Evolutionary conservation across 92 coral and sea anemone species (phyloP).

Genomic region (Siderastrea siderea): DNA sequence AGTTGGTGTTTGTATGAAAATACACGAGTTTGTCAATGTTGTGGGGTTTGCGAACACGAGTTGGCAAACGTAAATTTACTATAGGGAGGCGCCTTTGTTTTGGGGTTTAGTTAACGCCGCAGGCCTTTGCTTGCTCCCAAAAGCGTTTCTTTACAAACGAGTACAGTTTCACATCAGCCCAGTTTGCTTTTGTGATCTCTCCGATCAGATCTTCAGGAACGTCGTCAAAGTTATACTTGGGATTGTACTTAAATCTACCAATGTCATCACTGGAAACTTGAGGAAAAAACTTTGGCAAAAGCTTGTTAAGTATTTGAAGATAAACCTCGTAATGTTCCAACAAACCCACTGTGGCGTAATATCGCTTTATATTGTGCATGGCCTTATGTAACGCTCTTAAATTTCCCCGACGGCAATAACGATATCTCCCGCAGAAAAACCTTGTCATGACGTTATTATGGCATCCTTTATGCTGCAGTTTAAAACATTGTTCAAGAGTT

Average conservation of each 20-base stretch:
- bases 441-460: constrained; percentile 88
- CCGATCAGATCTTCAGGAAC: constrained; percentile 64
- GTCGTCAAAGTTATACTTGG: constrained; percentile 53
- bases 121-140: constrained; percentile 81
- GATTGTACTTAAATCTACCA: constrained; percentile 68
- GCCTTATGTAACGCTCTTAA: constrained; percentile 80
- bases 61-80: no score
- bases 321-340: constrained; percentile 81
- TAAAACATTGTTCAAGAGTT: constrained; percentile 80
- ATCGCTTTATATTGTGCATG: constrained; percentile 77
- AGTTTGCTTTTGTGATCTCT: constrained; percentile 69
- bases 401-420: constrained; percentile 81
- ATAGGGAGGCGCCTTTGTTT: no score
- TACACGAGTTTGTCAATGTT: no score
- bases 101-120: constrained; percentile 55
- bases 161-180: constrained; percentile 87
- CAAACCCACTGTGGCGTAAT: constrained; percentile 87
- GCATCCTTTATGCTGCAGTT: constrained; percentile 88
- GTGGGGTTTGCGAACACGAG: not conserved
- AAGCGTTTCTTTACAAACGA: constrained; percentile 73
- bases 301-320: constrained; percentile 79
- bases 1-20: no score
- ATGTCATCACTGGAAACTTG: constrained; percentile 32
- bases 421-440: constrained; percentile 92
- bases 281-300: constrained; percentile 81